A percentile compares a stretch with the other conserved stretches of the same genome.
Evolutionary conservation across 2,888 invertebrate genomes (phyloP).

Genomic region (Mesoligia furuncula): DNA sequence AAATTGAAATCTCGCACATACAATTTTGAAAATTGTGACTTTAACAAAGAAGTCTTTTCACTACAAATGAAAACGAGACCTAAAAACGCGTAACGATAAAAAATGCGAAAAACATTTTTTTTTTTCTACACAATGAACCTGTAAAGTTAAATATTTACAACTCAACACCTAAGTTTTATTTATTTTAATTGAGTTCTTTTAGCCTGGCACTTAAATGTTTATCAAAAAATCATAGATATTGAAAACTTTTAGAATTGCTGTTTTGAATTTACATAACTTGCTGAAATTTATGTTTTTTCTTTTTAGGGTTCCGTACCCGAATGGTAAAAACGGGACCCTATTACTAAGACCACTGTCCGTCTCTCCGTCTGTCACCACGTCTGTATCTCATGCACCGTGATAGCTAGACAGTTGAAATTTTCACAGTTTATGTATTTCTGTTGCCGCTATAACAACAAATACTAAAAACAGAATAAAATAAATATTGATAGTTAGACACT

Average conservation of each 20-base stretch:
- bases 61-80: background rate
- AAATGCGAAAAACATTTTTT: background rate
- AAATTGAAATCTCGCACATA: background rate
- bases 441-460: too few relatives aligned
- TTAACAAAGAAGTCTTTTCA: background rate
- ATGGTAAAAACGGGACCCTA: too few relatives aligned
- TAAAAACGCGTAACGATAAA: background rate
- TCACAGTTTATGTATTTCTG: too few relatives aligned
- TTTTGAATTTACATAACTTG: constrained; percentile 27
- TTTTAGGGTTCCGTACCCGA: background rate
- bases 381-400: too few relatives aligned
- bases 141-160: constrained; percentile 40
- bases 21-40: background rate
- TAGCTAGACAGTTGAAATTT: too few relatives aligned
- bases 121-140: constrained; percentile 7
- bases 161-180: constrained; percentile 32
- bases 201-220: constrained; percentile 32
- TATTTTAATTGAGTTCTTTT: constrained; percentile 45
- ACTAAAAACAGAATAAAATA: too few relatives aligned
- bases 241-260: constrained; percentile 45
- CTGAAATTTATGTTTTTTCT: background rate
- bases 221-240: constrained; percentile 38
- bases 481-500: too few relatives aligned
- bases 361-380: too few relatives aligned
- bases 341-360: too few relatives aligned